phyloP scores from a whole-genome alignment of 1,140 invertebrate genomes.

The Branchinecta lynchi region DNA sequence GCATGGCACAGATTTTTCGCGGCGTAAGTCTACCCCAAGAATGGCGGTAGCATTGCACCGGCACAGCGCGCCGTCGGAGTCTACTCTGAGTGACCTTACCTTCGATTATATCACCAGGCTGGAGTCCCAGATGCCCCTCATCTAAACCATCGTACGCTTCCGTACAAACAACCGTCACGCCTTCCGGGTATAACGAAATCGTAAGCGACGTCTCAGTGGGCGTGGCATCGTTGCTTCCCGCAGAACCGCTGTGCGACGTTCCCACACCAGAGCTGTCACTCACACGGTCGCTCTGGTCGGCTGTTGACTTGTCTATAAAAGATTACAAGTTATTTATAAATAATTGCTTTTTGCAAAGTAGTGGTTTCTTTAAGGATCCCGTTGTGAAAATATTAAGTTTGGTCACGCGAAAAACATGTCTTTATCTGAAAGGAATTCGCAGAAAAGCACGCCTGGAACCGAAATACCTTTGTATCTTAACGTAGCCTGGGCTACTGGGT shows the following conservation, averaged over 20 bases:
- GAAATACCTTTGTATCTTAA: too few relatives aligned
- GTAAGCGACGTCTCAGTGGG: conserved; percentile 48
- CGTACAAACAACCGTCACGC: conserved; percentile 61
- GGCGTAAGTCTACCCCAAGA: too few relatives aligned
- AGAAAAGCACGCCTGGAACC: too few relatives aligned
- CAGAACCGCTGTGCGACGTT: conserved; percentile 51
- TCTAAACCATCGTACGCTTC: conserved; percentile 54
- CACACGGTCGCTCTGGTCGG: conserved; percentile 67
- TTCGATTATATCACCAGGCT: conserved; percentile 77
- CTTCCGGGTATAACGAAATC: conserved; percentile 40
- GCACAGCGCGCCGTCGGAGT: too few relatives aligned
- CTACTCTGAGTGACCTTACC: conserved; percentile 36
- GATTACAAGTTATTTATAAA: neutral
- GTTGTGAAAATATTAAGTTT: too few relatives aligned
- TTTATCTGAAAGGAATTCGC: too few relatives aligned
- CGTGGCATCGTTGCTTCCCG: conserved; percentile 45
- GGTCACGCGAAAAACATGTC: too few relatives aligned
- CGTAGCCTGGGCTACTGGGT: too few relatives aligned
- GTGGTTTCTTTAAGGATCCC: too few relatives aligned
- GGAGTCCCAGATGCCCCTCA: conserved; percentile 57
- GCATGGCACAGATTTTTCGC: too few relatives aligned
- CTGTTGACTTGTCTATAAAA: conserved; percentile 59
- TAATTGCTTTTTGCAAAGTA: neutral
- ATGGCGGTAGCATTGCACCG: too few relatives aligned
- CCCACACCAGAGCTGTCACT: conserved; percentile 78